Percentiles rank a stretch among this genome's conserved stretches.
Conservation (phyloP, 1,140 invertebrate genomes). For the Himalopsyche phryganea region DNA sequence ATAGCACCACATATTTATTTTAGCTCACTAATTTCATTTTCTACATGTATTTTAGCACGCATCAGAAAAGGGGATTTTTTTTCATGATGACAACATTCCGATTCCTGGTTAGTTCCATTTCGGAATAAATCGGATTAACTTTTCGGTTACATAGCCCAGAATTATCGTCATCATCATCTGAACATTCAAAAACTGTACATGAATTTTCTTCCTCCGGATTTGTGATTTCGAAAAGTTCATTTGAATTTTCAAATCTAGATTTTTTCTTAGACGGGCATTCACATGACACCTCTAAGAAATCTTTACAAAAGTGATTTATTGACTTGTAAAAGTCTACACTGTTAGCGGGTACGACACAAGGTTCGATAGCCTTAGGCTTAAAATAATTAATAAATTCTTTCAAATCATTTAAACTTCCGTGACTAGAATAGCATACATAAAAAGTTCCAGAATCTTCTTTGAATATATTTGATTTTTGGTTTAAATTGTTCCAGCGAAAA, state of each 20-base stretch:
- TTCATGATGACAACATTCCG: too few relatives aligned
- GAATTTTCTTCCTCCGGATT: neutral
- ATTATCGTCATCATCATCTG: neutral
- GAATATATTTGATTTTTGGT: conserved; percentile 36
- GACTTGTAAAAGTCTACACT: conserved; percentile 10
- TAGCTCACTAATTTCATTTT: too few relatives aligned
- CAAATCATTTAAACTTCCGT: conserved; percentile 60
- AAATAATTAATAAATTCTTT: conserved; percentile 54
- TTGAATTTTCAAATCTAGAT: too few relatives aligned
- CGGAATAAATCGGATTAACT: too few relatives aligned
- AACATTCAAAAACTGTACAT: neutral
- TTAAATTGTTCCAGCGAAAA: conserved; percentile 48
- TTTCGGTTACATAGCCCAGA: too few relatives aligned
- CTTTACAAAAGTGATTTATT: conserved; percentile 9
- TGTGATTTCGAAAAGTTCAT: too few relatives aligned
- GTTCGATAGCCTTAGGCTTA: conserved; percentile 49
- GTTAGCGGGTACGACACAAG: conserved; percentile 46
- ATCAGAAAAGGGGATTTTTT: too few relatives aligned
- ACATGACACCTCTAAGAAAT: conserved; percentile 10
- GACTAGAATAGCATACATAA: conserved; percentile 61
- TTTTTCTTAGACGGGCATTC: neutral
- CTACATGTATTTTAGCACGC: too few relatives aligned
- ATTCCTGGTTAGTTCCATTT: too few relatives aligned
- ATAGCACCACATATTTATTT: too few relatives aligned
- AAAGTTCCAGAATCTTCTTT: conserved; percentile 36